A percentile compares a stretch with the other conserved stretches of the same genome.
phyloP scores from a whole-genome alignment of 2,797 vertebrate species.

The Catharus ustulatus region DNA sequence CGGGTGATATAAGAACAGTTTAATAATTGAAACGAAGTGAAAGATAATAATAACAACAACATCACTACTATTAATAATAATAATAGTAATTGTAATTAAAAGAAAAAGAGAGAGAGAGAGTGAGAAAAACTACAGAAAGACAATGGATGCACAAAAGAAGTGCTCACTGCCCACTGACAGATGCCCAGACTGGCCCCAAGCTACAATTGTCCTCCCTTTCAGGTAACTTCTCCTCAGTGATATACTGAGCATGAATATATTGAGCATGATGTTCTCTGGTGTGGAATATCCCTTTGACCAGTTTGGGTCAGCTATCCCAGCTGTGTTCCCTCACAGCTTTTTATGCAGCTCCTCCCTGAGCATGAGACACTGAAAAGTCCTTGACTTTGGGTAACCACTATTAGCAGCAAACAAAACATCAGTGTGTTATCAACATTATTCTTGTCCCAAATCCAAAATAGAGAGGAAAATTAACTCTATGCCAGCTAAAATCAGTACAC shows the following conservation, averaged over 20 bases:
- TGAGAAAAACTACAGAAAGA: not conserved
- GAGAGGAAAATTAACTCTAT: not conserved
- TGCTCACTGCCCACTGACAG: not conserved
- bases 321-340: not conserved
- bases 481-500: not conserved
- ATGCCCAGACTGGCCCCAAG: not conserved
- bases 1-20: not conserved
- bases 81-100: not conserved
- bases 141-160: not conserved
- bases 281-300: not conserved
- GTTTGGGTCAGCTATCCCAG: not conserved
- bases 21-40: not conserved
- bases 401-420: not conserved
- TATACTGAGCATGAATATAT: no score
- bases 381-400: not conserved
- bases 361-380: not conserved
- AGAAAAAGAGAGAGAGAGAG: no score
- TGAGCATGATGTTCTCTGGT: not conserved
- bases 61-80: fast-evolving
- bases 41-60: not conserved
- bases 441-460: not conserved
- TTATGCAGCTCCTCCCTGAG: not conserved
- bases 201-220: fast-evolving
- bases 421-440: not conserved
- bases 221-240: not conserved